Evolutionary conservation across 2,113 vertebrate species (phyloP), one percentile per base, ranked within the genome.

Genomic region (Ciconia stormi): DNA sequence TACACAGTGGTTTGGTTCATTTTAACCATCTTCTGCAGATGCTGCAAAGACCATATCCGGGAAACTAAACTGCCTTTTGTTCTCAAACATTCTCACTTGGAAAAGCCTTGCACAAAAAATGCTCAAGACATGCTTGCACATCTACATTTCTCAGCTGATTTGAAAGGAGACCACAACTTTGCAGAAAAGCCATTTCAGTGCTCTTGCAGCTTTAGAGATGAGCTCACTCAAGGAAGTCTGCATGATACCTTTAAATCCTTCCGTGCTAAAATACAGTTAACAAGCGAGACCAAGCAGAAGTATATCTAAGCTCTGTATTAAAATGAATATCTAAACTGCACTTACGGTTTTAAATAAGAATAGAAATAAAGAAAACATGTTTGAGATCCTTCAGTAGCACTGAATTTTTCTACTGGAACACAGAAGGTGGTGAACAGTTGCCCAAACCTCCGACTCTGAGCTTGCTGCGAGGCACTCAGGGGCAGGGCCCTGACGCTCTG

Each of bases 381-480:
- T 4, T 3, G 7, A 50, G n/a, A 32, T 20, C 59, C 69, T 22
- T 7, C 61, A 55, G 11, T 2, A 59, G n/a, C 55, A 3, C n/a
- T 7, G 56, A 14, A 4, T 4, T 52, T 4, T 7, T 1, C 77
- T 29, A 4, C 16, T 4, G 81, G 62, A 66, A 14, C 19, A 10
- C 1, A 3, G 50, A 50, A 36, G 6, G 2, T 8, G 50, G 7
- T 5, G 65, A 70, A 6, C 7, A 47, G 23, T 9, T 13, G 26
- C 42, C 62, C 81, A 29, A 13, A 10, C 1, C 46, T 9, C 62
- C 8, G 1, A 0, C 36, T 10, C 19, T 0, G 15, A 38, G 36
- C 15, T 3, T 2, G 34, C 55, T 5, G 34, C 7, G 22, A 6
- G 40, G 73, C 62, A 17, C 66, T 1, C 2, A 0, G 0, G 0